Base-by-base conservation (phyloP, 2,797 vertebrate genomes). In the Protosalanx chinensis region DNA sequence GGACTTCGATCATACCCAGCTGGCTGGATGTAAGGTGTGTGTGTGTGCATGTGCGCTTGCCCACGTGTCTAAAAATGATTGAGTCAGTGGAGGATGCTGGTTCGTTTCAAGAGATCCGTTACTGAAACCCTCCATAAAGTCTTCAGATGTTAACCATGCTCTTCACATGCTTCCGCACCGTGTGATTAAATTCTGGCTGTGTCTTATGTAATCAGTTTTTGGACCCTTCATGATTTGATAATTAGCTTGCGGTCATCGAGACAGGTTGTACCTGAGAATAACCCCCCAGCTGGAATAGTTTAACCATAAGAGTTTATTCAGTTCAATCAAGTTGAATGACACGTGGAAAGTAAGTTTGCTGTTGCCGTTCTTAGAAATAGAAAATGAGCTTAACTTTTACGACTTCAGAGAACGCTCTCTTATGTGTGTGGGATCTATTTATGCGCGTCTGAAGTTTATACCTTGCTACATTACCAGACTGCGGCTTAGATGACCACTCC, bases 1-100 rank as follows among this genome's bases (percentile, higher is more conserved):
- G 70, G 85, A 71, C 81, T 71, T 65, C 89, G 91, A 91, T 92
- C 85, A 86, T 81, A 75, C 67, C 75, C 79, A 75, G 71, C 68
- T 69, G 82, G 33, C 23, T 20, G 56, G 5, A 6, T 65, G 63
- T 41, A 27, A 20, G 64, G 64, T 13, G 12, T 46, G n/a, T 66
- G 37, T 58, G 62, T 23, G 10, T 18, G 57, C 18, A 58, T 13
- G 32, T 30, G 32, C 37, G 16, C 33, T 41, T 53, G 69, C 13
- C 29, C 77, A 7, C 10, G 8, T 72, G 72, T 69, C 60, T 70
- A n/a, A 78, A 46, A 32, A 16, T 37, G 46, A 46, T 59, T 58
- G 56, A 58, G 33, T 59, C 70, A 76, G 73, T 72, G 72, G 71
- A 71, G 72, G 71, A 68, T 70, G 59, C 72, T 59, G 67, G 75